Base-by-base conservation (phyloP, 2,113 vertebrate genomes). In the Rhipidura dahli region DNA sequence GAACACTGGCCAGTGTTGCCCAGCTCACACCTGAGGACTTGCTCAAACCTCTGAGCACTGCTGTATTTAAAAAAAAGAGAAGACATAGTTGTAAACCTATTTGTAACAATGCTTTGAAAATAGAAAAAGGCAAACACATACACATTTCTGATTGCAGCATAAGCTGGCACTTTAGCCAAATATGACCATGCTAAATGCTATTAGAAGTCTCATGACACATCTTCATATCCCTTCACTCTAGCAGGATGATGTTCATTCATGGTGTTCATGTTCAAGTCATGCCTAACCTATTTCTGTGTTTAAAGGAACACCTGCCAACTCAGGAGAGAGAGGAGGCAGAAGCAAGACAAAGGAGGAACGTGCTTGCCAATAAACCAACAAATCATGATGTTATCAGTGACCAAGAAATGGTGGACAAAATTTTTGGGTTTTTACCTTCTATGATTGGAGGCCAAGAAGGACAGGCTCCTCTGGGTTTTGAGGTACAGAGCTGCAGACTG, bases 371-470 rank as follows among this genome's bases (percentile, higher is more conserved):
- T 84, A 98, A 98, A 88, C 97, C 97, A 79, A 92, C 97, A 35
- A 97, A 98, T 89, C 92, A 96, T 0, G 97, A 98, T 26, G 54
- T 96, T 35, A 78, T 98, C 88, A 98, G 96, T 0, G 99, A 99
- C 65, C 98, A 99, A 23, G 98, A 99, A 95, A 98, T 99, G 98
- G 98, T 99, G 91, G 99, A 99, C 92, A 97, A 95, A 91, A 98
- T 99, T 89, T 99, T 99, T 57, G 98, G 98, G 16, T 99, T 99
- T 96, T 98, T 99, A 84, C 99, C 99, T 28, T 64, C 73, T 30
- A 71, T 98, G 82, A 98, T 98, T 0, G 98, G 98, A 69, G 98
- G 98, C 13, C 98, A 98, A 93, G 98, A 99, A 87, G 98, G 98
- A 24, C 98, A 98, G 49, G 98, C 98, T 31, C 98, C 99, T 21